phyloP scores from a whole-genome alignment of 2,797 vertebrate genomes.

The Ara ararauna region DNA sequence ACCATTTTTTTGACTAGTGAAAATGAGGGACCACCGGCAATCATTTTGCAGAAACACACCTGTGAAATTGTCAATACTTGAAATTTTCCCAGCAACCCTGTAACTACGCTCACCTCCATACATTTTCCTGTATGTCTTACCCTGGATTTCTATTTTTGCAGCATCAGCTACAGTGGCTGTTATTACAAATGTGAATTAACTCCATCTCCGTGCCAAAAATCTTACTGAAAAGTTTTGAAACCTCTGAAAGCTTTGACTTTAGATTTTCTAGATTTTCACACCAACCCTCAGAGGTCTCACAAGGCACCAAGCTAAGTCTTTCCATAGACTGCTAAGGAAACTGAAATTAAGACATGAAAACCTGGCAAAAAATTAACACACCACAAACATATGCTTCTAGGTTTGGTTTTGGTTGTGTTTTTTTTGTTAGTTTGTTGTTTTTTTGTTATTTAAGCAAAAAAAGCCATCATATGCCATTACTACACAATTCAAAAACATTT shows the following conservation, averaged over 20 bases:
- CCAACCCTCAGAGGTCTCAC: background rate
- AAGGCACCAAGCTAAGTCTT: background rate
- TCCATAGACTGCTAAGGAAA: background rate
- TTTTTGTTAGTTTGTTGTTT: background rate
- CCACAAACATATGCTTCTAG: background rate
- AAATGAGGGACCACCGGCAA: background rate
- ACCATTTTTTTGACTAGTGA: background rate
- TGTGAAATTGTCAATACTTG: background rate
- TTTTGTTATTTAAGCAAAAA: background rate
- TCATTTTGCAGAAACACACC: background rate
- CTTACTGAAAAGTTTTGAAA: background rate
- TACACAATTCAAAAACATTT: background rate
- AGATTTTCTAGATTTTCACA: background rate
- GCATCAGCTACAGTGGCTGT: background rate
- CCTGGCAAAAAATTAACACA: background rate
- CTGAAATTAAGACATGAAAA: background rate
- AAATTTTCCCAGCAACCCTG: background rate
- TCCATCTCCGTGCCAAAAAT: background rate
- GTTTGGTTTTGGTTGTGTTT: background rate
- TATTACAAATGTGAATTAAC: background rate
- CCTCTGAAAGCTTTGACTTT: background rate
- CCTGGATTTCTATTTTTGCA: rapidly evolving
- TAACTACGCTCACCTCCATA: background rate
- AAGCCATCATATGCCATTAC: background rate
- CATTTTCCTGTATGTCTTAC: background rate